Conservation (phyloP, 2,113 vertebrate genomes). For the Seriola quinqueradiata region DNA sequence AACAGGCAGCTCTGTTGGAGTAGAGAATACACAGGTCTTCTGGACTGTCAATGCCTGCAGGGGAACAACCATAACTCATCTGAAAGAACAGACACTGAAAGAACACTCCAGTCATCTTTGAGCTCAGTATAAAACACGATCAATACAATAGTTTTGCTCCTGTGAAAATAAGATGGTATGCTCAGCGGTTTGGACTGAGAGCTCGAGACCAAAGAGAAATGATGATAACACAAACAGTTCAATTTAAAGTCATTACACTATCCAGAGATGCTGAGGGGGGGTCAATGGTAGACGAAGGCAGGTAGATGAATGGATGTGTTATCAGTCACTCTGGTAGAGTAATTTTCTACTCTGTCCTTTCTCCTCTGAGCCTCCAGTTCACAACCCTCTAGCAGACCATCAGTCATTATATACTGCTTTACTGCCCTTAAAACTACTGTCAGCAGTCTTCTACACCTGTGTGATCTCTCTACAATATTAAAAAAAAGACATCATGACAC, state of each 20-base stretch:
- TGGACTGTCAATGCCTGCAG: slow-evolving; percentile 87
- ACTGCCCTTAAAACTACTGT: not conserved
- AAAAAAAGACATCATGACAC: too few species aligned
- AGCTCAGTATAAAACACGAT: not conserved
- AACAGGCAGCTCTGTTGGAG: slow-evolving; percentile 96
- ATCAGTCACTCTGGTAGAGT: slow-evolving; percentile 15
- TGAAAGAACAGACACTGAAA: slow-evolving; percentile 14
- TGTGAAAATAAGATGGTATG: not conserved
- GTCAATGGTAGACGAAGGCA: not conserved
- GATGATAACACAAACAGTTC: not conserved
- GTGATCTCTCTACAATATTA: not conserved
- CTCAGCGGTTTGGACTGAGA: not conserved
- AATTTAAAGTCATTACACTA: slow-evolving; percentile 6
- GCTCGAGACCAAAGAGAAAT: not conserved
- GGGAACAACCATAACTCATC: slow-evolving; percentile 61
- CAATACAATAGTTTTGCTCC: not conserved
- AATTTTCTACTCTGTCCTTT: slow-evolving; percentile 21
- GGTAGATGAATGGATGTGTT: slow-evolving; percentile 26
- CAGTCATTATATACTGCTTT: slow-evolving; percentile 9
- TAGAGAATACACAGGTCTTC: slow-evolving; percentile 92
- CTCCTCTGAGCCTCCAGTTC: slow-evolving; percentile 10
- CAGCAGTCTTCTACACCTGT: not conserved
- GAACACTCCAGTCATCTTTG: slow-evolving; percentile 12
- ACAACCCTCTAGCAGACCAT: not conserved
- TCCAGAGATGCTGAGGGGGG: slow-evolving; percentile 28